phyloP scores from a whole-genome alignment of 2,113 vertebrate genomes.

The Halichoerus grypus region DNA sequence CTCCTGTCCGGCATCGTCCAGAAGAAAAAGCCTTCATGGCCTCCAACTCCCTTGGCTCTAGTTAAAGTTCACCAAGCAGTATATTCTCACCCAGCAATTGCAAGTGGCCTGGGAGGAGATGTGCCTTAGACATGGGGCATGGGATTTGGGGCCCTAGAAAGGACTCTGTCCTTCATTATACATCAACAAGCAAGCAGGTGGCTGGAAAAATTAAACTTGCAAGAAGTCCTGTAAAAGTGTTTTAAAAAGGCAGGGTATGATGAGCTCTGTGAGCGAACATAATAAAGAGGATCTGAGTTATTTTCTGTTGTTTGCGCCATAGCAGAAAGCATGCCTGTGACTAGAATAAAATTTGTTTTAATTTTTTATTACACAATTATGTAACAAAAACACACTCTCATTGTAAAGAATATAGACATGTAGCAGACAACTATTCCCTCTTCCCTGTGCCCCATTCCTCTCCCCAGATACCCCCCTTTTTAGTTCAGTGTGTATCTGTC shows the following conservation, averaged over 20 bases:
- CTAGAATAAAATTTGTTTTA: background rate
- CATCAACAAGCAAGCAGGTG: background rate
- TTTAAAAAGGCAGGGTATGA: conserved; percentile 6
- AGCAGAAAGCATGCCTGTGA: background rate
- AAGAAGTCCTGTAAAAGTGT: conserved; percentile 10
- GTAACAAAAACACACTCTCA: conserved; percentile 34
- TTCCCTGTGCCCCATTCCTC: background rate
- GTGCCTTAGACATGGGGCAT: background rate
- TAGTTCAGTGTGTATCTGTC: background rate
- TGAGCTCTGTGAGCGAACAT: background rate
- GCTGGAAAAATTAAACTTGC: background rate
- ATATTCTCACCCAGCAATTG: no score
- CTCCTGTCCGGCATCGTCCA: background rate
- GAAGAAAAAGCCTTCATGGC: background rate
- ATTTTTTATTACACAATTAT: background rate
- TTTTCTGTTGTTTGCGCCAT: conserved; percentile 20
- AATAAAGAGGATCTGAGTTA: background rate
- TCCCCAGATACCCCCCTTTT: background rate
- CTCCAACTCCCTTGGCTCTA: background rate
- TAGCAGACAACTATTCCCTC: background rate
- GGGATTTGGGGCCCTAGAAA: background rate
- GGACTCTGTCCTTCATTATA: background rate
- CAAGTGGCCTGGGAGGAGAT: background rate
- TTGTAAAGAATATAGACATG: background rate
- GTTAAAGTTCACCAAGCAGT: background rate